These are phyloP conservation scores for Drosophila longiperda DNA, from an alignment of 2,888 invertebrate genomes.

Conservation along the genomic window DNA sequence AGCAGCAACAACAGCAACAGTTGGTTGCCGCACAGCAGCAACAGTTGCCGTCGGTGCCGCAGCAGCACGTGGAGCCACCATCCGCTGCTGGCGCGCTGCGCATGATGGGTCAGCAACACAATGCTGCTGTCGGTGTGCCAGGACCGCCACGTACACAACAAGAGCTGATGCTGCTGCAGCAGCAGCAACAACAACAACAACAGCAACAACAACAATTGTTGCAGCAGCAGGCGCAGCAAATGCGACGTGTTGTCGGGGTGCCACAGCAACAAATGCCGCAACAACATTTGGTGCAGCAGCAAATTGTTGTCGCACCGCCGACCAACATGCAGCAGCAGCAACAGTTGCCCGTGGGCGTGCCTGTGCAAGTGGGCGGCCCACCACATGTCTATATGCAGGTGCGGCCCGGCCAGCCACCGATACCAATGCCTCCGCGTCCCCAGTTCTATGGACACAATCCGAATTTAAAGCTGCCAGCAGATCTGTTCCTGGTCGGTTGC, in stretches of 20 bases:
- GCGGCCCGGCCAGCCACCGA: conserved; percentile 84
- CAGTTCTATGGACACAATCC: conserved; percentile 98
- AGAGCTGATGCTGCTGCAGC: conserved; percentile 87
- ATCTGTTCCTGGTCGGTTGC: conserved; percentile 96
- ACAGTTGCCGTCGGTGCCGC: conserved; percentile 49
- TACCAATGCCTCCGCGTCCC: conserved; percentile 87
- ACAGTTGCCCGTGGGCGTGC: conserved; percentile 65
- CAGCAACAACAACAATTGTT: conserved; percentile 84
- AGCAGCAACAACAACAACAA: conserved; percentile 83
- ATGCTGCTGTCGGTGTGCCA: conserved; percentile 86
- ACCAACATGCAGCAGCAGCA: conserved; percentile 82
- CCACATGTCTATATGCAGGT: conserved; percentile 86
- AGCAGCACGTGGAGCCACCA: conserved; percentile 82
- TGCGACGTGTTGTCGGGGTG: conserved; percentile 83
- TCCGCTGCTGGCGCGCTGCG: conserved; percentile 90
- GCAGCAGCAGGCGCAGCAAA: conserved; percentile 76
- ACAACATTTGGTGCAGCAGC: conserved; percentile 74
- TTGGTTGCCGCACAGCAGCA: conserved; percentile 58
- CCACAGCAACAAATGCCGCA: conserved; percentile 71
- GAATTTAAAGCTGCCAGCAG: conserved; percentile 93
- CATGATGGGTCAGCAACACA: conserved; percentile 94
- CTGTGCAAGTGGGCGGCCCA: conserved; percentile 66
- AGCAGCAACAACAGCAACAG: conserved; percentile 64
- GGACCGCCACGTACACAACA: conserved; percentile 84
- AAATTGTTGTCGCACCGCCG: conserved; percentile 73